Evolutionary conservation across 2,888 invertebrate genomes (phyloP).

Genomic region (Itoplectis maculator): DNA sequence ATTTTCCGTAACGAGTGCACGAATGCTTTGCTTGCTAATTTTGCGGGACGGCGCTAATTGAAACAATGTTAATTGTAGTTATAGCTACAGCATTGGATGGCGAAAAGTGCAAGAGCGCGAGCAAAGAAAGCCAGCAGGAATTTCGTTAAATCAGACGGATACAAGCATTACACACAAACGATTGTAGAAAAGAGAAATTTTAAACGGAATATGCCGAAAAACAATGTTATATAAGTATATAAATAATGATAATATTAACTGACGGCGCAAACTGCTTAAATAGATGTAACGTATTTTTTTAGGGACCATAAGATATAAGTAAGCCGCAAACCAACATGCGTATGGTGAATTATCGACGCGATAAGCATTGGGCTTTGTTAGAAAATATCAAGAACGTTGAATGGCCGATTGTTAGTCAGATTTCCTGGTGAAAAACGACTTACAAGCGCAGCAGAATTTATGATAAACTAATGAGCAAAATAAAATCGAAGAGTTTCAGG

Average conservation of each 20-base stretch:
- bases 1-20: no score
- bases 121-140: neutral
- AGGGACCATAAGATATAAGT: conserved; percentile 82
- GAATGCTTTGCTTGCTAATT: no score
- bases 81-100: neutral
- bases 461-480: neutral
- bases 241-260: conserved; percentile 59
- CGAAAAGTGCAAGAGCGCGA: conserved; percentile 22
- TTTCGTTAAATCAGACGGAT: conserved; percentile 21
- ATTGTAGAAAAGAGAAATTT: conserved; percentile 43
- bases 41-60: no score
- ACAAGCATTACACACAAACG: conserved; percentile 34
- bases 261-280: conserved; percentile 79
- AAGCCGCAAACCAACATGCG: conserved; percentile 74
- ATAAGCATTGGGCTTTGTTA: neutral
- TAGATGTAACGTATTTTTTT: conserved; percentile 83
- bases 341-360: neutral
- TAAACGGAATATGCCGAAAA: conserved; percentile 40
- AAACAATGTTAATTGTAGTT: neutral
- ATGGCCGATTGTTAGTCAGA: neutral
- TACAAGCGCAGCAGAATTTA: neutral
- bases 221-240: conserved; percentile 73
- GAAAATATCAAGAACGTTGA: neutral
- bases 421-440: neutral
- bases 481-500: conserved; percentile 17